Evolutionary conservation across 2,113 vertebrate species (phyloP), one percentile per base, ranked within the genome.

Genomic region (Danionella cerebrum): DNA sequence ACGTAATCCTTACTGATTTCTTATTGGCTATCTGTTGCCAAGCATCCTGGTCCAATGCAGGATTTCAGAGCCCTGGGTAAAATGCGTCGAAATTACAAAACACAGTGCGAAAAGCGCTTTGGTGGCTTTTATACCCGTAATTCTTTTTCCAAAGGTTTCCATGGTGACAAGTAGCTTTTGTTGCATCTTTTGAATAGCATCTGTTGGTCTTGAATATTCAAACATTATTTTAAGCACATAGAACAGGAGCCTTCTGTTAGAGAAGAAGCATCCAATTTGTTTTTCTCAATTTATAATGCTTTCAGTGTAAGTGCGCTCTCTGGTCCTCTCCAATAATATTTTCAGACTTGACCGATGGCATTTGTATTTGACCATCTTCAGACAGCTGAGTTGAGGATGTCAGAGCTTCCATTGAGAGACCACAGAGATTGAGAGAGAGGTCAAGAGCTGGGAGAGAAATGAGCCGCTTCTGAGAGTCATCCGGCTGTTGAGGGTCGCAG

Each of bases 311-410:
- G n/a, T n/a, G n/a, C n/a, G n/a, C n/a, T 41, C 58, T 22, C 5
- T 22, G 48, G 10, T 53, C 24, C 33, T 50, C 4, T 60, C 54
- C 29, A 11, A 36, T 55, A 9, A 54, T 54, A 11, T 48, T 22
- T 21, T 53, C 50, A 48, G 35, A 22, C 47, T 29, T 31, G 18
- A 33, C 52, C 63, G 27, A 68, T 50, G 68, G 59, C 60, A 54
- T 70, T 64, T 70, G 36, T 58, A 25, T 45, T 67, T 45, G 12
- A 45, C 4, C 58, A 67, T 65, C 36, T 14, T 65, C 22, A 2
- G 10, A 36, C 14, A 73, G 48, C 33, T 27, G 24, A 4, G 4
- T 39, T 42, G 22, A 14, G 10, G 1, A 29, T 42, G 25, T 36
- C 53, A 70, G 35, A 50, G 13, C 24, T 51, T 54, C 16, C 2